These are phyloP conservation scores for Corythoichthys haematopterus DNA, from an alignment of 2,113 vertebrate genomes.

Conservation along the genomic window DNA sequence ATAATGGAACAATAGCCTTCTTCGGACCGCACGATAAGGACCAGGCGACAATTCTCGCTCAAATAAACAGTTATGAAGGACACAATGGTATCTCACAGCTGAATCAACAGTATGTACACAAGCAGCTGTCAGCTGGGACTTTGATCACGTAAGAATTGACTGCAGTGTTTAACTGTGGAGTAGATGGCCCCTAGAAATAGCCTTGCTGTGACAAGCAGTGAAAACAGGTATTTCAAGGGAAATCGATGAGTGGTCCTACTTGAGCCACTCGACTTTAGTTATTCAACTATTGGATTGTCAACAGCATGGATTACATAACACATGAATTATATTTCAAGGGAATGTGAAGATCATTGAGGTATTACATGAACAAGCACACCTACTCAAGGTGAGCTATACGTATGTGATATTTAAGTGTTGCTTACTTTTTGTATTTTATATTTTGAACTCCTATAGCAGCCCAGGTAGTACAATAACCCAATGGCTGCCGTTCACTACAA, in stretches of 20 bases:
- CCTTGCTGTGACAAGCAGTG: slow-evolving; percentile 33
- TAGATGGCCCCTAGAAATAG: slow-evolving; percentile 55
- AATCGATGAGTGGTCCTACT: neutral
- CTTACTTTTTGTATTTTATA: neutral
- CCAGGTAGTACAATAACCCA: neutral
- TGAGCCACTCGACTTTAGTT: neutral
- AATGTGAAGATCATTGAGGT: neutral
- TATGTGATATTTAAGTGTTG: neutral
- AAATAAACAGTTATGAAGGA: slow-evolving; percentile 68
- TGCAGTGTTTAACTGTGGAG: slow-evolving; percentile 50
- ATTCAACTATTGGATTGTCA: neutral
- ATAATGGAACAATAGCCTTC: slow-evolving; percentile 65
- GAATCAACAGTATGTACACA: slow-evolving; percentile 67
- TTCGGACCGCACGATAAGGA: slow-evolving; percentile 59
- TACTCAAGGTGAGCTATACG: neutral
- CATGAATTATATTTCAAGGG: neutral
- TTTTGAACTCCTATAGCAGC: neutral
- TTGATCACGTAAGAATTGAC: slow-evolving; percentile 52
- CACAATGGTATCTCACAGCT: slow-evolving; percentile 67
- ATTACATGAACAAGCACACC: neutral
- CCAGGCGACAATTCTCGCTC: slow-evolving; percentile 61
- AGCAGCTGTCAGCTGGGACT: slow-evolving; percentile 48
- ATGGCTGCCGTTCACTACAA: no score
- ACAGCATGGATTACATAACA: neutral
- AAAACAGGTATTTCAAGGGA: slow-evolving; percentile 18